Evolutionary conservation across 2,888 invertebrate genomes (phyloP).

Genomic region (Athetis lepigone): DNA sequence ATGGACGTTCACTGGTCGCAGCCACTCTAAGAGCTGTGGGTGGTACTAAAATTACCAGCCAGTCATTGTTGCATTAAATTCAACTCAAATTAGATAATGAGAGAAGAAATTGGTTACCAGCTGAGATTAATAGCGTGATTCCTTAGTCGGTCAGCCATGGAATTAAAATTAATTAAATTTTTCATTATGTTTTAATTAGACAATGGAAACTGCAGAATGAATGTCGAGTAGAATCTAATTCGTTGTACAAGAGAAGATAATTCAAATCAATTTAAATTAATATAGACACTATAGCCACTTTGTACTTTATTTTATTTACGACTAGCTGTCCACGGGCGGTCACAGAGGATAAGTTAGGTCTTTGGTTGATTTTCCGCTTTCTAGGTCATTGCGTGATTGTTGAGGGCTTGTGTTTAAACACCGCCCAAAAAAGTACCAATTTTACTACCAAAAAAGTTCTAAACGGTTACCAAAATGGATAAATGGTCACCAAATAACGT

Average conservation of each 20-base stretch:
- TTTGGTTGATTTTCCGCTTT: no score
- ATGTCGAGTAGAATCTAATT: neutral
- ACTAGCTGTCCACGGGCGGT: no score
- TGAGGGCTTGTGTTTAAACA: no score
- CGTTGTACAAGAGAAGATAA: constrained; percentile 9
- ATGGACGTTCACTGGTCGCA: constrained; percentile 59
- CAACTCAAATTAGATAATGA: constrained; percentile 82
- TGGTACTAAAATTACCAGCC: constrained; percentile 87
- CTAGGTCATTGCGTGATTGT: no score
- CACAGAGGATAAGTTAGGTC: no score
- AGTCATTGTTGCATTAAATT: constrained; percentile 88
- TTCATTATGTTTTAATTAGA: constrained; percentile 47
- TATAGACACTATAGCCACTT: neutral
- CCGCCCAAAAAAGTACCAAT: no score
- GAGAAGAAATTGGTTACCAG: constrained; percentile 71
- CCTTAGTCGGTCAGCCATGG: constrained; percentile 60
- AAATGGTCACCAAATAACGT: no score
- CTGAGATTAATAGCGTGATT: constrained; percentile 69
- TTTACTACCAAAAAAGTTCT: no score
- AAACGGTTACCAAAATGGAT: no score
- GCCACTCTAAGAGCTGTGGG: constrained; percentile 74
- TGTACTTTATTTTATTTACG: no score
- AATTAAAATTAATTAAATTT: constrained; percentile 54
- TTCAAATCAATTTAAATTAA: constrained; percentile 2
- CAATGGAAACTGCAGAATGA: constrained; percentile 17